These are phyloP conservation scores for Drosophila limbata DNA, from an alignment of 2,888 invertebrate species.

Conservation along the genomic window DNA sequence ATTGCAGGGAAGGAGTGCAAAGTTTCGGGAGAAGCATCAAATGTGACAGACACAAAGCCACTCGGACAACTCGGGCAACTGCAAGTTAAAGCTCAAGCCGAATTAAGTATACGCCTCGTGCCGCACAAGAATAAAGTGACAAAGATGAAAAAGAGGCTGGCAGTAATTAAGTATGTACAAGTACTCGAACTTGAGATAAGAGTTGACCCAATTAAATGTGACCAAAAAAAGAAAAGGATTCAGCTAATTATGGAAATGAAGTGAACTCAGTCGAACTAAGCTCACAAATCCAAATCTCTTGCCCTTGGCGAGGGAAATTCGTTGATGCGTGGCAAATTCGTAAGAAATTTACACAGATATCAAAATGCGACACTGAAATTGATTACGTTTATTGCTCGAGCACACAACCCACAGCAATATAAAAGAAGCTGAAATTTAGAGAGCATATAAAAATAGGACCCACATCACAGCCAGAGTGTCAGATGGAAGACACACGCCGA, in stretches of 20 bases:
- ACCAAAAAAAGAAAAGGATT: neutral
- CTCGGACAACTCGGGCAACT: neutral
- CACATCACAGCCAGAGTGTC: constrained; percentile 41
- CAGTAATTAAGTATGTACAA: constrained; percentile 44
- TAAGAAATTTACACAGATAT: constrained; percentile 21
- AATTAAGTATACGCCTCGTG: constrained; percentile 61
- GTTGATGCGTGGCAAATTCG: constrained; percentile 25
- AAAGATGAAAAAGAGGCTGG: neutral
- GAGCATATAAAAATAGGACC: constrained; percentile 46
- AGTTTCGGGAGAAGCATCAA: constrained; percentile 25
- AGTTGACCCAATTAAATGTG: constrained; percentile 40
- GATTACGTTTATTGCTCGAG: constrained; percentile 41
- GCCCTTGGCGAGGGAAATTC: constrained; percentile 1
- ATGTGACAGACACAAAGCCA: constrained; percentile 29
- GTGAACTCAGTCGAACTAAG: constrained; percentile 15
- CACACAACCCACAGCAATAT: neutral
- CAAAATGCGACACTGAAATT: constrained; percentile 33
- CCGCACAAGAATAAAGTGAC: constrained; percentile 29
- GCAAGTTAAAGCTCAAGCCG: neutral
- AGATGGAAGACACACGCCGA: constrained; percentile 11
- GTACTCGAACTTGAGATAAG: neutral
- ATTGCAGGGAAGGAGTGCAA: constrained; percentile 39
- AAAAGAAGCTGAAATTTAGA: constrained; percentile 26
- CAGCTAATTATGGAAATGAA: constrained; percentile 41
- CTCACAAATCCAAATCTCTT: constrained; percentile 1